Evolutionary conservation across 2,113 vertebrate species (phyloP), one percentile per base, ranked within the genome.

Genomic region (Aphyosemion australe): DNA sequence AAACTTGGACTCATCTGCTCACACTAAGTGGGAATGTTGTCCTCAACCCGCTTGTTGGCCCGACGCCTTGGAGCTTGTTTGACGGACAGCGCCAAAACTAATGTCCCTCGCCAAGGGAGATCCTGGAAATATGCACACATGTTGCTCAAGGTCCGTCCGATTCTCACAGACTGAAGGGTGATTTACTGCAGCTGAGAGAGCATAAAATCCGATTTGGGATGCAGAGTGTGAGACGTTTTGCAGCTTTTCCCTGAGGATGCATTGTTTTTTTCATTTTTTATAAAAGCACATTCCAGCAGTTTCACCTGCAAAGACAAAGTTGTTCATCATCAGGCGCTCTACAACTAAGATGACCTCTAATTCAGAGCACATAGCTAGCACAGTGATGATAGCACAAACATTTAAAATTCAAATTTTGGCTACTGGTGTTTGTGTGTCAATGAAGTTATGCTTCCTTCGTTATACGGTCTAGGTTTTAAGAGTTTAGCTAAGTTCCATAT

Each of bases 91-190:
- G 20, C 68, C 76, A 74, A 79, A 73, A 80, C 74, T 61, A 68
- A 84, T 63, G 63, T 60, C 50, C 82, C 67, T 67, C 48, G 48
- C 72, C 71, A 63, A 70, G 77, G 78, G 72, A 82, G 54, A 72
- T 69, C 48, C 72, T 75, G 70, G 83, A 86, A 87, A 69, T 78
- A 86, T 85, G 80, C 78, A 61, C 74, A 61, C 55, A 43, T 87
- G 76, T 82, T 84, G 68, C 79, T 84, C 67, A 46, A 74, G 64
- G 74, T 76, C 79, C 68, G 42, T 18, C 45, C 54, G 76, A 67
- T 69, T 57, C 64, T 21, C 18, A 47, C 46, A 8, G 51, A 31
- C 43, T 21, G 78, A 74, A 52, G 19, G 43, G 50, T 15, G 15
- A 53, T 55, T 32, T 69, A 19, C 18, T 65, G 59, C 56, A 43